phyloP scores from a whole-genome alignment of 2,888 invertebrate species.

The Axea sp. region DNA sequence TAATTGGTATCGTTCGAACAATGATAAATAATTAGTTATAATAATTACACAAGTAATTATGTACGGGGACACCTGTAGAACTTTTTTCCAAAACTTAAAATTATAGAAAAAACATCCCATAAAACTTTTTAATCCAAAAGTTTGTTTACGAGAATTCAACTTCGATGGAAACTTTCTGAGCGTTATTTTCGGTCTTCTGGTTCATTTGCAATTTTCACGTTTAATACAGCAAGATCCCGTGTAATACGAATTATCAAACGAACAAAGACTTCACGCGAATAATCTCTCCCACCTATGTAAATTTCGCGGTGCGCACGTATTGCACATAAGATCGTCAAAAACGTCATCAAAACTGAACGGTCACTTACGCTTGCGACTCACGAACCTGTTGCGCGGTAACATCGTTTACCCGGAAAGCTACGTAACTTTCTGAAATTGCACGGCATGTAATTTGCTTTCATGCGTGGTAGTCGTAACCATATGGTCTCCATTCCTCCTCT shows the following conservation, averaged over 20 bases:
- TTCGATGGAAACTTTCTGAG: too few species aligned
- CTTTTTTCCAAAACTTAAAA: too few species aligned
- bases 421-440: constrained; percentile 64
- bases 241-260: constrained; percentile 13
- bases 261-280: constrained; percentile 2
- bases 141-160: too few species aligned
- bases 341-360: constrained; percentile 59
- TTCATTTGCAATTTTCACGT: neutral
- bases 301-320: constrained; percentile 20
- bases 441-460: constrained; percentile 61
- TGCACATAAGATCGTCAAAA: constrained; percentile 51
- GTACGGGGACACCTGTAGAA: too few species aligned
- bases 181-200: neutral
- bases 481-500: constrained; percentile 39
- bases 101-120: too few species aligned
- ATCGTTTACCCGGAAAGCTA: constrained; percentile 49
- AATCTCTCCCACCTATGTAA: constrained; percentile 12
- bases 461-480: constrained; percentile 60
- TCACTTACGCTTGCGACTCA: constrained; percentile 63
- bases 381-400: constrained; percentile 65
- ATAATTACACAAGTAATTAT: too few species aligned
- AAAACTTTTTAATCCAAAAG: too few species aligned
- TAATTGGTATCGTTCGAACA: too few species aligned
- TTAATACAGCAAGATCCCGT: constrained; percentile 9
- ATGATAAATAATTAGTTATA: too few species aligned